A percentile compares a stretch with the other conserved stretches of the same genome.
These are phyloP conservation scores for Heptranchias perlo DNA, from an alignment of 2,113 vertebrate species.

Conservation along the genomic window DNA sequence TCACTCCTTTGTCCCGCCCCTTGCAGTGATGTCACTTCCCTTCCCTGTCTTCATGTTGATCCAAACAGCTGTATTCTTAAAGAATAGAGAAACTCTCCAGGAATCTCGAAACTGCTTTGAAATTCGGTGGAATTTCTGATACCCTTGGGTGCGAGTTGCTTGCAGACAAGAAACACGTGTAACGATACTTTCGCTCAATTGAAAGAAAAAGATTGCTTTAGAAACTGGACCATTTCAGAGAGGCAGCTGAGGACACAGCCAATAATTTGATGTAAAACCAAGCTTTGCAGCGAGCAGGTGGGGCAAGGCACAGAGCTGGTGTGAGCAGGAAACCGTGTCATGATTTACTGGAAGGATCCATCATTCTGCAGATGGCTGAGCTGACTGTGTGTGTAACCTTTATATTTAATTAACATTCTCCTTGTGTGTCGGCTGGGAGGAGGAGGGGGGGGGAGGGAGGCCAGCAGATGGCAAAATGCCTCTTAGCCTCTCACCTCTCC, in stretches of 20 bases:
- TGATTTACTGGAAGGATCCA: background rate
- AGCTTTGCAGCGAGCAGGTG: slow-evolving; percentile 2
- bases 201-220: background rate
- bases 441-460: no score
- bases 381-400: background rate
- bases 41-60: background rate
- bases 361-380: background rate
- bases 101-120: background rate
- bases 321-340: background rate
- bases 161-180: background rate
- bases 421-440: background rate
- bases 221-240: background rate
- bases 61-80: background rate
- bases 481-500: background rate
- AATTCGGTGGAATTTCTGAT: background rate
- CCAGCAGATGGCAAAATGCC: background rate
- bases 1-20: background rate
- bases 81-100: background rate
- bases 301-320: background rate
- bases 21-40: background rate
- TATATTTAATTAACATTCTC: slow-evolving; percentile 6
- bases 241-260: background rate
- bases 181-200: no score
- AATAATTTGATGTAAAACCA: no score
- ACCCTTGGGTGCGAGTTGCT: background rate